Base-by-base conservation (phyloP, 2,113 vertebrate species). In the Saguinus imperator region DNA sequence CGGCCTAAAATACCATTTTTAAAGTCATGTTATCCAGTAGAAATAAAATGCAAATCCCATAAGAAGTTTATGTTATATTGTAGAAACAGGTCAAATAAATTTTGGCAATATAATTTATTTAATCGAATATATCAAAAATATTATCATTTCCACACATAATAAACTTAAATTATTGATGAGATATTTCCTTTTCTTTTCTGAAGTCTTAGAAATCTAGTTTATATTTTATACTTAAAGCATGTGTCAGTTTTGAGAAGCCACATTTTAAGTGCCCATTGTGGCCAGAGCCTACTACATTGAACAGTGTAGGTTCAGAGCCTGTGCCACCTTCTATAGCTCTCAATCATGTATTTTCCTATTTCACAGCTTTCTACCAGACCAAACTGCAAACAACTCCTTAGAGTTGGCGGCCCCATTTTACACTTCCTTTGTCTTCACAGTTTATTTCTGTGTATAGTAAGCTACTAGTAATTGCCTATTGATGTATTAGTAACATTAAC, bases 31-130 rank as follows among this genome's bases (percentile, higher is more conserved):
- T 81, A 43, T 58, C 35, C 27, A 84, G 52, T 40, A 95, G 77
- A 91, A 90, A 92, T 88, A 72, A 94, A 96, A 96, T 92, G 12
- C 10, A 80, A 87, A 61, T 5, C 12, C 43, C 66, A 12, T 17
- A n/a, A 43, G 4, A 82, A 66, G 57, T 93, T 92, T 92, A 43
- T 17, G 40, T 73, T 90, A 29, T 14, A 64, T 96, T 87, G 43
- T 55, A 87, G n/a, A 95, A 94, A 94, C 5, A 77, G 27, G 6
- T 45, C n/a, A 85, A 84, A 89, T 80, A 17, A 83, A 18, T 93
- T 93, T 95, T 70, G 58, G 57, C 68, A 66, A 82, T 57, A 29
- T 25, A 40, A 17, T 92, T 70, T 81, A 58, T 81, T 89, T 76
- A 40, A 84, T 91, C 27, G 64, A 73, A 35, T 87, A 92, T 73